Percentiles rank a stretch among this genome's conserved stretches.
Conservation (phyloP, 1,140 invertebrate genomes). For the Amyelois transitella region DNA sequence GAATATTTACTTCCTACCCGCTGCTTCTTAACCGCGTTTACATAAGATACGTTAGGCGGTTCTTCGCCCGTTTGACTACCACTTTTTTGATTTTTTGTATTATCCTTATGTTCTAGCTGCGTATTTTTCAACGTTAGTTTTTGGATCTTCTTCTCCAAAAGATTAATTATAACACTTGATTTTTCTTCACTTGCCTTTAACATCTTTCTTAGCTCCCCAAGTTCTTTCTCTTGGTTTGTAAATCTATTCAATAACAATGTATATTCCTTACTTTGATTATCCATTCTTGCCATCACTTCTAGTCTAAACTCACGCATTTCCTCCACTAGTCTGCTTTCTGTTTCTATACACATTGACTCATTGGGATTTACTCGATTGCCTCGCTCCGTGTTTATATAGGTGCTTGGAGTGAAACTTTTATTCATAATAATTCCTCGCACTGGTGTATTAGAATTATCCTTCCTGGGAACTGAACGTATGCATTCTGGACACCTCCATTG, state of each 20-base stretch:
- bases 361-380: background rate
- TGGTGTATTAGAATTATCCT: slow-evolving; percentile 12
- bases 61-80: too few species aligned
- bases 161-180: background rate
- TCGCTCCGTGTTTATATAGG: slow-evolving; percentile 7
- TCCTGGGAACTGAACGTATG: background rate
- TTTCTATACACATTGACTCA: background rate
- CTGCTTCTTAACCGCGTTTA: background rate
- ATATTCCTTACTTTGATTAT: slow-evolving; percentile 1
- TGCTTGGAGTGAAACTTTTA: slow-evolving; percentile 15
- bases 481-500: slow-evolving; percentile 19
- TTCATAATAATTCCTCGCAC: slow-evolving; percentile 9
- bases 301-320: slow-evolving; percentile 7
- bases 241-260: too few species aligned
- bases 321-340: slow-evolving; percentile 7
- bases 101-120: background rate
- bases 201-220: background rate
- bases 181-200: slow-evolving; percentile 3
- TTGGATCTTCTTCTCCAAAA: background rate
- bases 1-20: background rate
- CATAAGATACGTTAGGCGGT: too few species aligned
- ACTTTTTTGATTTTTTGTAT: background rate
- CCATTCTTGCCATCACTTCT: background rate
- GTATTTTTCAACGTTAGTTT: too few species aligned
- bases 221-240: too few species aligned